Conservation (phyloP, 2,888 invertebrate species). For the Hesperia comma region DNA sequence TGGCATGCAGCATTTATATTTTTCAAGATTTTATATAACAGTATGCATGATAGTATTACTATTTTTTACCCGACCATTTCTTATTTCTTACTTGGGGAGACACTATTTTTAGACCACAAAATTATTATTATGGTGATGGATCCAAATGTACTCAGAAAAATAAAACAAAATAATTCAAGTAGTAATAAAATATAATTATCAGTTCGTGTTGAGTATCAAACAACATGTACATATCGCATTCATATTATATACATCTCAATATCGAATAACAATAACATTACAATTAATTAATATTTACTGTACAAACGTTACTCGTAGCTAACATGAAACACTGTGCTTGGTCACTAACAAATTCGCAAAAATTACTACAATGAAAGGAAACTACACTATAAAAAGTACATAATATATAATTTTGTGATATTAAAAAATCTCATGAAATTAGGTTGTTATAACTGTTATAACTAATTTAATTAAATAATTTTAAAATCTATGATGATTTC, state of each 20-base stretch:
- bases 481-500: too few species aligned
- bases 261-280: slow-evolving; percentile 53
- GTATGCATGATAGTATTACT: too few species aligned
- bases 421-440: neutral
- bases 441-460: neutral
- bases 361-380: slow-evolving; percentile 4
- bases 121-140: neutral
- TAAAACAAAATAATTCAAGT: slow-evolving; percentile 50
- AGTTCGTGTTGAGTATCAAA: slow-evolving; percentile 83
- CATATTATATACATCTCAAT: slow-evolving; percentile 59
- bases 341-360: slow-evolving; percentile 9
- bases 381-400: neutral
- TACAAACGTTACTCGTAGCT: slow-evolving; percentile 44
- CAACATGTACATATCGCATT: slow-evolving; percentile 67
- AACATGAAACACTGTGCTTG: slow-evolving; percentile 20
- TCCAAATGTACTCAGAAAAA: slow-evolving; percentile 21
- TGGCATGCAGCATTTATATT: too few species aligned
- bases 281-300: slow-evolving; percentile 50
- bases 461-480: neutral
- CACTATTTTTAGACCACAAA: too few species aligned
- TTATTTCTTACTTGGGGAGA: too few species aligned
- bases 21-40: too few species aligned
- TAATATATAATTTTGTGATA: slow-evolving; percentile 2
- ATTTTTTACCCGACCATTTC: too few species aligned
- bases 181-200: slow-evolving; percentile 80